phyloP scores from a whole-genome alignment of 2,113 vertebrate genomes.

The Eudyptes chrysolophus region DNA sequence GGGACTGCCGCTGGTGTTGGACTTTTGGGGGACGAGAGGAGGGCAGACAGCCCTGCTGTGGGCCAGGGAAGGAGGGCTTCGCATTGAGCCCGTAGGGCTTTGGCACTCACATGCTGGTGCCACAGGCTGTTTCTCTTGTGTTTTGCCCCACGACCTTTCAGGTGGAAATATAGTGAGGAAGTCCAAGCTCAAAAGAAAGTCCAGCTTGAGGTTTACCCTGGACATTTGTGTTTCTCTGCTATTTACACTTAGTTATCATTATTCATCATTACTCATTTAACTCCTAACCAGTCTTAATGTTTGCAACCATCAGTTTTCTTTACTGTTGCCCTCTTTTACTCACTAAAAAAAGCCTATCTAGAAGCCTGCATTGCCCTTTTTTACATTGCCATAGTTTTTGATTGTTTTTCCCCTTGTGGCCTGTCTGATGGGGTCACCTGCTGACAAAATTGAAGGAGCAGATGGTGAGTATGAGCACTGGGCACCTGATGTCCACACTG shows the following conservation, averaged over 20 bases:
- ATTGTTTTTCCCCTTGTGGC: neutral
- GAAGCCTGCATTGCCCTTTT: neutral
- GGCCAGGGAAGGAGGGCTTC: neutral
- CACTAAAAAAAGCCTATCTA: neutral
- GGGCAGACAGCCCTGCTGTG: neutral
- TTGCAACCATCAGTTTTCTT: neutral
- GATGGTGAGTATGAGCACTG: accelerated
- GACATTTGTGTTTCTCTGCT: neutral
- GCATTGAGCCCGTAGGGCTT: neutral
- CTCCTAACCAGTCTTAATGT: neutral
- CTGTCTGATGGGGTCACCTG: neutral
- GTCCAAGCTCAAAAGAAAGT: neutral
- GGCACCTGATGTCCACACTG: neutral
- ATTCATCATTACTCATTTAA: neutral
- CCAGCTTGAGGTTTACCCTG: neutral
- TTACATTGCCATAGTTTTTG: neutral
- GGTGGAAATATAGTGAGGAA: neutral
- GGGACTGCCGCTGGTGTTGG: accelerated
- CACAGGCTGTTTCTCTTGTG: neutral
- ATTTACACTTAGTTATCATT: neutral
- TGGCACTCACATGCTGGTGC: accelerated
- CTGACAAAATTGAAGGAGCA: neutral
- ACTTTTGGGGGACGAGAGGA: neutral
- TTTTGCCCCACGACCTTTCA: neutral
- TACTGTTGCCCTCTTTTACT: neutral